A percentile compares a stretch with the other conserved stretches of the same genome.
Conservation (phyloP, 2,888 invertebrate genomes). For the Caenorhabditis sp. region DNA sequence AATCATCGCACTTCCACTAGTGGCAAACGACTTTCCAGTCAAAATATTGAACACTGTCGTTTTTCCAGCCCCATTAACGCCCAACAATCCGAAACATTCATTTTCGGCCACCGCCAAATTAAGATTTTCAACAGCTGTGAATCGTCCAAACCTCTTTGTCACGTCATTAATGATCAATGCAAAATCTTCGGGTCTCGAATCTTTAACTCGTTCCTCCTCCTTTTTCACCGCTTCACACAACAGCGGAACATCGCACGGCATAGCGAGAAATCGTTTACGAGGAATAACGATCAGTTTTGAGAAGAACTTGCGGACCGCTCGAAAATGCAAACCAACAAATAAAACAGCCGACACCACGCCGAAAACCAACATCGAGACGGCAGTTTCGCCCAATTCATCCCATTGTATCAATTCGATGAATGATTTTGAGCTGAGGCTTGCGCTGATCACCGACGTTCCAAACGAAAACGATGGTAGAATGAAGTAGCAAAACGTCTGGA, state of each 20-base stretch:
- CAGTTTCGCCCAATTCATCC: constrained; percentile 37
- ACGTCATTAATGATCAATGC: constrained; percentile 28
- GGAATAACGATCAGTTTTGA: constrained; percentile 24
- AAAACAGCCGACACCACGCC: constrained; percentile 50
- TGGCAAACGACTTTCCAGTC: constrained; percentile 56
- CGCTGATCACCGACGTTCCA: too few species aligned
- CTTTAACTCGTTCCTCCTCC: constrained; percentile 18
- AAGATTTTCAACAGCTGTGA: constrained; percentile 45
- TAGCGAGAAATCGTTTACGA: background rate
- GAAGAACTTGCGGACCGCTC: constrained; percentile 18
- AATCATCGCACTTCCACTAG: background rate
- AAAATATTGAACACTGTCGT: constrained; percentile 69
- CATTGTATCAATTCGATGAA: constrained; percentile 24
- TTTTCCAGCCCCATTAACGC: constrained; percentile 66
- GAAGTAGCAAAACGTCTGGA: too few species aligned
- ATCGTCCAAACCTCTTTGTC: constrained; percentile 36
- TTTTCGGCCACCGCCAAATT: constrained; percentile 57
- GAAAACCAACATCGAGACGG: constrained; percentile 50
- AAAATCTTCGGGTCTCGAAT: background rate
- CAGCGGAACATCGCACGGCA: constrained; percentile 12
- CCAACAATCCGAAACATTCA: constrained; percentile 68
- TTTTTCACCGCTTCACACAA: constrained; percentile 17
- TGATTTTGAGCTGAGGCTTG: too few species aligned
- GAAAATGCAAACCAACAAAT: constrained; percentile 51
- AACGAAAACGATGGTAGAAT: too few species aligned